phyloP scores from a whole-genome alignment of 2,888 invertebrate genomes.

The Drosophila prostipennis region DNA sequence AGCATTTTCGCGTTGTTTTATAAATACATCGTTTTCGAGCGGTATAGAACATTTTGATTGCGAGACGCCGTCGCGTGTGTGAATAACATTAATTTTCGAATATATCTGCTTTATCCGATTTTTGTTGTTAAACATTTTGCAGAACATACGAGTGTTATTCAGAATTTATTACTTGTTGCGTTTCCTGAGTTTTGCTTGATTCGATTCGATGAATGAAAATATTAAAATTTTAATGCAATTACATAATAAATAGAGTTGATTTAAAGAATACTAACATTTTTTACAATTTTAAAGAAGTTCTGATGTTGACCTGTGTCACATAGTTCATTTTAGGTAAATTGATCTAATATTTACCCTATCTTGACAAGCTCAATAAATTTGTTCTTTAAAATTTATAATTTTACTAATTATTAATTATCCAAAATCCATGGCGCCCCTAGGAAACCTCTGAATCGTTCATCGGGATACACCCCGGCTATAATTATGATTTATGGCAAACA shows the following conservation, averaged over 20 bases:
- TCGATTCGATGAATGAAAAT: slow-evolving; percentile 26
- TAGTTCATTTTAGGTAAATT: no score
- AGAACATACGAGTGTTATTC: slow-evolving; percentile 7
- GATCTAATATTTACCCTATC: no score
- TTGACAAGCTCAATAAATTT: no score
- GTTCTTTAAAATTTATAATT: no score
- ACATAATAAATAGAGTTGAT: no score
- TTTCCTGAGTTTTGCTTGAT: slow-evolving; percentile 5
- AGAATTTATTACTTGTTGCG: slow-evolving; percentile 37
- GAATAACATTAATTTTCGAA: slow-evolving; percentile 32
- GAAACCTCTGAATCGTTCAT: slow-evolving; percentile 19
- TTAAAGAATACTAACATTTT: no score
- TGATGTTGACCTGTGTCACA: no score
- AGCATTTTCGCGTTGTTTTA: slow-evolving; percentile 57
- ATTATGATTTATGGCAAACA: slow-evolving; percentile 34
- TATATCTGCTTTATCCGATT: slow-evolving; percentile 3
- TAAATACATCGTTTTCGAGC: slow-evolving; percentile 43
- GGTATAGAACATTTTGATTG: slow-evolving; percentile 30
- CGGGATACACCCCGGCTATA: slow-evolving; percentile 9
- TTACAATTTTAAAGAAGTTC: no score
- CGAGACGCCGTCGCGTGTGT: slow-evolving; percentile 37
- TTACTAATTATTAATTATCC: no score
- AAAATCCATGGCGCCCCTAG: not conserved
- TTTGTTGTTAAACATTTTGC: slow-evolving; percentile 60
- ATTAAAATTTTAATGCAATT: not conserved